phyloP scores from a whole-genome alignment of 2,888 invertebrate species.

The Desoria tigrina region DNA sequence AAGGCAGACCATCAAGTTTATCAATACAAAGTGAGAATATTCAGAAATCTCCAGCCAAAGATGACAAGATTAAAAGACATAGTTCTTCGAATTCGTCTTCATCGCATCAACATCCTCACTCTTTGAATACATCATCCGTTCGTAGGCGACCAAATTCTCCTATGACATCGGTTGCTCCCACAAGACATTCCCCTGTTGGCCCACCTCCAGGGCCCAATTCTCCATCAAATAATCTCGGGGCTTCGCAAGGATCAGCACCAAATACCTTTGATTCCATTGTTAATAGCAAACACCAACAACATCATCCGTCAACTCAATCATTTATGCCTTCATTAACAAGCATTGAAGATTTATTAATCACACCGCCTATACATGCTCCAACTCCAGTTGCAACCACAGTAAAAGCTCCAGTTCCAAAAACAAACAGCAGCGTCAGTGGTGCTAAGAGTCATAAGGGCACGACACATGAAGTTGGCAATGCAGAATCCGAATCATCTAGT shows the following conservation, averaged over 20 bases:
- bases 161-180: constrained; percentile 15
- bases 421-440: constrained; percentile 61
- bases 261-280: constrained; percentile 44
- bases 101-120: constrained; percentile 21
- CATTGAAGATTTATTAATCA: constrained; percentile 44
- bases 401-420: constrained; percentile 60
- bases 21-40: neutral
- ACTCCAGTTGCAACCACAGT: constrained; percentile 5
- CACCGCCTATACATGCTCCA: constrained; percentile 31
- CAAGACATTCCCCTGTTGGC: constrained; percentile 30
- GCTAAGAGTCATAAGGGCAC: constrained; percentile 58
- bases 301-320: constrained; percentile 58
- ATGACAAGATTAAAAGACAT: constrained; percentile 22
- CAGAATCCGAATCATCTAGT: constrained; percentile 58
- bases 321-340: constrained; percentile 41
- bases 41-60: constrained; percentile 24
- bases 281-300: constrained; percentile 56
- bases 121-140: constrained; percentile 6
- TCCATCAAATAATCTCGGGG: constrained; percentile 57
- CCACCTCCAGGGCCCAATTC: constrained; percentile 27
- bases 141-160: constrained; percentile 29
- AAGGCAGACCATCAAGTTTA: constrained; percentile 14
- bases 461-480: constrained; percentile 68
- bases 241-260: constrained; percentile 61
- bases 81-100: constrained; percentile 14